Evolutionary conservation across 2,888 invertebrate genomes (phyloP).

Genomic region (Nomada fabriciana): DNA sequence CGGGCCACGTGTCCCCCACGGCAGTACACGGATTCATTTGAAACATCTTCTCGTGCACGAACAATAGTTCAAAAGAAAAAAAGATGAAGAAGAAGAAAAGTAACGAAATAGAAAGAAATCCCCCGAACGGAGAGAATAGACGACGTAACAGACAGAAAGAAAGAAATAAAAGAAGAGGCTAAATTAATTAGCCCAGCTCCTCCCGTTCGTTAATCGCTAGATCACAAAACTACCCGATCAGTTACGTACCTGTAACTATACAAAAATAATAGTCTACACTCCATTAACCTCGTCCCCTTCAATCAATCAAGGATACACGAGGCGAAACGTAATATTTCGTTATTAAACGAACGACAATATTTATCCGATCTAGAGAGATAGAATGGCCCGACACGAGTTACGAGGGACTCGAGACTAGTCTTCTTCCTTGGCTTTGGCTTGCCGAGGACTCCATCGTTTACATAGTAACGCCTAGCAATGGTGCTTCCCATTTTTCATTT

Average conservation of each 20-base stretch:
- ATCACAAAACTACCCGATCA: conserved; percentile 25
- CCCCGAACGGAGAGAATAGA: neutral
- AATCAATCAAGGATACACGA: neutral
- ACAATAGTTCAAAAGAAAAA: conserved; percentile 1
- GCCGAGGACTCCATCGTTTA: conserved; percentile 24
- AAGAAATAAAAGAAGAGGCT: conserved; percentile 9
- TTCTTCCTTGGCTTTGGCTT: conserved; percentile 43
- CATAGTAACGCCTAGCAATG: too few relatives aligned
- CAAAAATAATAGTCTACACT: conserved; percentile 24
- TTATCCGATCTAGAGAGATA: conserved; percentile 22
- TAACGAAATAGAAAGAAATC: conserved; percentile 1
- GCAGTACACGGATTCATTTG: conserved; percentile 44
- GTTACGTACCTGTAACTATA: conserved; percentile 14
- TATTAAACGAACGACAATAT: neutral
- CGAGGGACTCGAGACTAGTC: conserved; percentile 46
- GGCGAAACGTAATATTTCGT: neutral
- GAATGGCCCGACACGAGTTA: conserved; percentile 44
- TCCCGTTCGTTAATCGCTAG: conserved; percentile 25
- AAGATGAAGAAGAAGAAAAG: neutral
- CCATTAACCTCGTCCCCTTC: neutral
- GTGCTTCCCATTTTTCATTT: too few relatives aligned
- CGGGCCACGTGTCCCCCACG: conserved; percentile 57
- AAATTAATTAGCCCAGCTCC: conserved; percentile 10
- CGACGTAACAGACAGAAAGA: neutral
- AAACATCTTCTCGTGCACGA: neutral